Evolutionary conservation across 2,113 vertebrate species (phyloP).

Genomic region (Tachysurus fulvidraco): DNA sequence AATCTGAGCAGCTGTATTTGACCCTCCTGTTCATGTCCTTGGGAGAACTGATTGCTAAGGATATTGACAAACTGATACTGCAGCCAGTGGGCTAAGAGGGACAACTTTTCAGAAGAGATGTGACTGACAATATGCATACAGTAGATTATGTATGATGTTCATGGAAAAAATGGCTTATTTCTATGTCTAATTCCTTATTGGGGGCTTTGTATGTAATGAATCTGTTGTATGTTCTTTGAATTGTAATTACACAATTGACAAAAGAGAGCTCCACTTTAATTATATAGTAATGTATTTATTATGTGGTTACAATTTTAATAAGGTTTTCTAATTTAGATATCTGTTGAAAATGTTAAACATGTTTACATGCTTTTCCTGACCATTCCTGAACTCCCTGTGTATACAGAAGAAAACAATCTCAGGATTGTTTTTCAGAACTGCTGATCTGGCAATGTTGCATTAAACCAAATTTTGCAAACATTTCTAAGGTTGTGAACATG

Average conservation of each 20-base stretch:
- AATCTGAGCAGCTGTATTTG: constrained; percentile 51
- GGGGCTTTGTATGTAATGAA: background rate
- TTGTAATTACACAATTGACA: background rate
- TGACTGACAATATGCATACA: constrained; percentile 42
- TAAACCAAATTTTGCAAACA: background rate
- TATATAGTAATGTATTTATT: background rate
- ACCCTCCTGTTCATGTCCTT: constrained; percentile 50
- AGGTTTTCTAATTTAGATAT: background rate
- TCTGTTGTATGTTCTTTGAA: background rate
- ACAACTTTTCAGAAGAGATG: constrained; percentile 38
- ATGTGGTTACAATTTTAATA: background rate
- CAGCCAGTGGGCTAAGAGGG: constrained; percentile 22
- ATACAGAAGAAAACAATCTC: background rate
- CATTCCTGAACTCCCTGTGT: background rate
- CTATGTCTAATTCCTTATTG: background rate
- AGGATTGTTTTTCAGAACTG: constrained; percentile 7
- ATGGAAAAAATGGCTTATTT: background rate
- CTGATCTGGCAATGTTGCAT: constrained; percentile 11
- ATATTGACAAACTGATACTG: constrained; percentile 50
- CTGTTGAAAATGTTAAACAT: background rate
- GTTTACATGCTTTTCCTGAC: background rate
- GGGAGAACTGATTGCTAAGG: constrained; percentile 48
- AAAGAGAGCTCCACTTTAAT: background rate
- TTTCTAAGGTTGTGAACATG: background rate
- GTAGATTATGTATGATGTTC: background rate